phyloP scores from a whole-genome alignment of 2,888 invertebrate genomes.

The Germaria angustata region DNA sequence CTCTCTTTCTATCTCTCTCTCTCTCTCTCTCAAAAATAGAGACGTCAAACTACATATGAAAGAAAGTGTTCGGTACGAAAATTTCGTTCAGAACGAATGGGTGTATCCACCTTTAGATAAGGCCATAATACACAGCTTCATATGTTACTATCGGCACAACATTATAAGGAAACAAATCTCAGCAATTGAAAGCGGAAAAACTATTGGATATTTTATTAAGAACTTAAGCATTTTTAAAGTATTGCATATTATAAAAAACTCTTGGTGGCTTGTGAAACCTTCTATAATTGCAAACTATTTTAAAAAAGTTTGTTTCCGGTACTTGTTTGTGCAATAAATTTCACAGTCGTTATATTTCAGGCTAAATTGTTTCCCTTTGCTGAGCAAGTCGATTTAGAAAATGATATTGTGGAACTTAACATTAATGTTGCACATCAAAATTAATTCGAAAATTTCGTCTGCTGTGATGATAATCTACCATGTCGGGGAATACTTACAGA shows the following conservation, averaged over 20 bases:
- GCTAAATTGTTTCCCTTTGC: constrained; percentile 10
- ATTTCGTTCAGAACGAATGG: too few species aligned
- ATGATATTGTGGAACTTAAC: constrained; percentile 3
- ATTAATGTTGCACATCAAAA: constrained; percentile 39
- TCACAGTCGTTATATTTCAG: neutral
- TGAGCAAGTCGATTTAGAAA: neutral
- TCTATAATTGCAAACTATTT: constrained; percentile 55
- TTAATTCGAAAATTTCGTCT: constrained; percentile 31
- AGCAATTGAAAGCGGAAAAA: constrained; percentile 57
- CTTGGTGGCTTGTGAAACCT: constrained; percentile 57
- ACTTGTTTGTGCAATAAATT: neutral
- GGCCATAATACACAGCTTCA: constrained; percentile 64
- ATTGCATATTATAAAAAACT: constrained; percentile 52
- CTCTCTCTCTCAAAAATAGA: too few species aligned
- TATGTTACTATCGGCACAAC: constrained; percentile 57
- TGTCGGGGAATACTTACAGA: constrained; percentile 47
- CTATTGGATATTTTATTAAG: constrained; percentile 48
- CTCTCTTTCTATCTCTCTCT: too few species aligned
- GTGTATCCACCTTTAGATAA: constrained; percentile 63
- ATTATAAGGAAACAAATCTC: constrained; percentile 57
- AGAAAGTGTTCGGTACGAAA: too few species aligned
- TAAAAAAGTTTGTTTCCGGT: constrained; percentile 42
- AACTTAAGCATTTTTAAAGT: constrained; percentile 49
- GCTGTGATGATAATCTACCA: constrained; percentile 46
- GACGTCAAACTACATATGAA: too few species aligned